Conservation (phyloP, 23 tunicate genomes). For the Trididemnum clinides region DNA sequence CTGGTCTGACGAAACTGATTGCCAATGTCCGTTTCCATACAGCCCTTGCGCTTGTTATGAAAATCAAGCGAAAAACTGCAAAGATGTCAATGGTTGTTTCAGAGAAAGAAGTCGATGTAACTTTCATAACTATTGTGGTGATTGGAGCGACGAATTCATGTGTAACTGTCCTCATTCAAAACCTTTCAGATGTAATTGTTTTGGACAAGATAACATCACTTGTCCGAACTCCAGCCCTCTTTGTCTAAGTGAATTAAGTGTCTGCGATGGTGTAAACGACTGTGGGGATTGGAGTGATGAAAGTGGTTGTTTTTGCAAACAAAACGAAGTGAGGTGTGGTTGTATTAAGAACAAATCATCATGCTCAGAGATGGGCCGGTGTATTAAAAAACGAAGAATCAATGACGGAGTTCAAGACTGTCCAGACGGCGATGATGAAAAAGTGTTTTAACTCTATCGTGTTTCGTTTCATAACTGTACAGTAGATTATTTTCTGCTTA, state of each 20-base stretch:
- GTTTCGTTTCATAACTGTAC: no score
- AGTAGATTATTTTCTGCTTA: no score
- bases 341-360: neutral
- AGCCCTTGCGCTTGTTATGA: neutral
- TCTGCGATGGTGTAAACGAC: slow-evolving; percentile 36
- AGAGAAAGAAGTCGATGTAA: neutral
- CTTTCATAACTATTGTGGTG: slow-evolving; percentile 33
- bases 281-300: slow-evolving; percentile 57
- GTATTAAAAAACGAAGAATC: slow-evolving; percentile 19
- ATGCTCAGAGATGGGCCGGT: slow-evolving; percentile 17
- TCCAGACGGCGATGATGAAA: slow-evolving; percentile 43
- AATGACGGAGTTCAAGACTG: slow-evolving; percentile 29
- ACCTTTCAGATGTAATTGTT: neutral
- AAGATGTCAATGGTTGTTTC: neutral
- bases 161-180: neutral
- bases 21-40: neutral
- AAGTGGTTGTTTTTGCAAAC: slow-evolving; percentile 11
- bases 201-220: neutral
- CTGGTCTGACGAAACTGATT: slow-evolving; percentile 36
- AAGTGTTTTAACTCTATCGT: neutral
- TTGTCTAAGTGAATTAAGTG: neutral
- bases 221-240: neutral
- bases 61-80: neutral
- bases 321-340: slow-evolving; percentile 23
- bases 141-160: slow-evolving; percentile 34